Percentiles rank a stretch among this genome's conserved stretches.
phyloP scores from a whole-genome alignment of 2,797 vertebrate genomes.

The Gallirallus australis region DNA sequence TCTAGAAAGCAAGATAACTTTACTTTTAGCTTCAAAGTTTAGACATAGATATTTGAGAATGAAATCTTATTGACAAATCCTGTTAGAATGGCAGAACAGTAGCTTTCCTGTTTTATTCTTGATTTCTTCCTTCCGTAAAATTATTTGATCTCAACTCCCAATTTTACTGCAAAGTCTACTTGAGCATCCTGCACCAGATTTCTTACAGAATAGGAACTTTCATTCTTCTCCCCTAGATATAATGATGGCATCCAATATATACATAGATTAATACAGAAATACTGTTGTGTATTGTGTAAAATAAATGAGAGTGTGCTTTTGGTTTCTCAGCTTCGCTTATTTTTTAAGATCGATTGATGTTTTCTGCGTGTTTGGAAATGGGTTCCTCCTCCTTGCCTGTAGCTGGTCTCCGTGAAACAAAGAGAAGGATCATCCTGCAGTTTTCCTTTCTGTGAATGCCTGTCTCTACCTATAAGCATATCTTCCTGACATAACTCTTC shows the following conservation, averaged over 20 bases:
- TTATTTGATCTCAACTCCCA: not conserved
- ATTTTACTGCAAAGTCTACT: not conserved
- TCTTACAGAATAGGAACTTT: not conserved
- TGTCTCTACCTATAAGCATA: not conserved
- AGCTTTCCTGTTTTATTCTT: not conserved
- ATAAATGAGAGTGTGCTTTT: not conserved
- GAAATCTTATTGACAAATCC: not conserved
- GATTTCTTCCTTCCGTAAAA: not conserved
- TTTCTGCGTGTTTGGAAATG: not conserved
- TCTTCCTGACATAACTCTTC: not conserved
- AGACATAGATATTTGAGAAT: not conserved
- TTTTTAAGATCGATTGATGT: not conserved
- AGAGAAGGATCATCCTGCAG: not conserved
- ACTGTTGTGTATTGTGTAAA: not conserved
- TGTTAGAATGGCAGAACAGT: not conserved
- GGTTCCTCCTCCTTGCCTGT: not conserved
- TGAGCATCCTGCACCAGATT: not conserved
- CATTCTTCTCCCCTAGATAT: not conserved
- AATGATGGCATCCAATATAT: not conserved
- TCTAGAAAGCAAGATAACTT: not conserved
- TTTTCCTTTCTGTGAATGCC: not conserved
- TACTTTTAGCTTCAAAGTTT: not conserved
- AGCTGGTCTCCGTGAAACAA: not conserved
- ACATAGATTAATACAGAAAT: not conserved
- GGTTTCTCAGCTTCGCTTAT: not conserved